Evolutionary conservation across 2,113 vertebrate species (phyloP), one percentile per base, ranked within the genome.

Genomic region (crab-eating macaque (Macaca fascicularis)): DNA sequence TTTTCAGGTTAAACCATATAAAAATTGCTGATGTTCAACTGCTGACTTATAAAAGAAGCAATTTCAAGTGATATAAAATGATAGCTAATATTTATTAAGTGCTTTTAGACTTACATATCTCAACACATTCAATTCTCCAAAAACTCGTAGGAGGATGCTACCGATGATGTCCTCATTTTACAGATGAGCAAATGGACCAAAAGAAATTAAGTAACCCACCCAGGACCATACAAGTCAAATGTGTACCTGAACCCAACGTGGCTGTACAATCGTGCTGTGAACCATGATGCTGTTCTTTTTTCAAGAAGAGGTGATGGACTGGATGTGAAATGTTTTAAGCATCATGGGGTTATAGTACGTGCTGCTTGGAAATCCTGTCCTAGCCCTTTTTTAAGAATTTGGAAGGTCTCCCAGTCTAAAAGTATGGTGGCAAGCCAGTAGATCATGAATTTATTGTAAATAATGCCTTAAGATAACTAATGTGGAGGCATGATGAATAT

Each of bases 281-380:
- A 30, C 8, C 0, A 1, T 8, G 59, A 11, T 17, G 2, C 2
- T 22, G 23, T n/a, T 79, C 3, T 69, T 6, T 43, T 70, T 92
- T 30, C 78, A 79, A 74, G 1, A 7, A 19, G 30, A 20, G 16
- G 43, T 4, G 50, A 11, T 7, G 14, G 32, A 7, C 30, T 59
- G 14, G 1, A 25, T 48, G 2, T 19, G 5, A 13, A 61, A 7
- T 70, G n/a, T 32, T 43, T 52, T 78, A 78, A 48, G 22, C 27
- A 45, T 23, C 6, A 5, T 64, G n/a, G 7, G 2, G 0, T 76
- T 76, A 43, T 5, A 1, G 2, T 32, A 6, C 38, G 0, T 30
- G 1, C 35, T 61, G 35, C 13, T 70, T 67, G 22, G 16, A 89
- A 81, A 70, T 61, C 4, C 1, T 57, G 9, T 30, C 0, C 8